Conservation (phyloP, 2,113 vertebrate genomes). For the Opisthocomus hoazin region DNA sequence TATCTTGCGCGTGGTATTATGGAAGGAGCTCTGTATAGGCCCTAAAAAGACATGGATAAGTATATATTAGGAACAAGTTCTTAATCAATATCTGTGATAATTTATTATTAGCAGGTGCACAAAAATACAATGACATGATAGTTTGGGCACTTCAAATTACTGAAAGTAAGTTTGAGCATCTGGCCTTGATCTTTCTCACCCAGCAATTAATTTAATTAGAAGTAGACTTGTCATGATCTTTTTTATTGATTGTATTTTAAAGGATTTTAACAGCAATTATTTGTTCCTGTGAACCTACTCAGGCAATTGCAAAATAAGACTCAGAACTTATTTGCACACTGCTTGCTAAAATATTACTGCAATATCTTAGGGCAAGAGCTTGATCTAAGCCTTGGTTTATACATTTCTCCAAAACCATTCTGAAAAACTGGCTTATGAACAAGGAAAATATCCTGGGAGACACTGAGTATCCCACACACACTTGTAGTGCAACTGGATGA, state of each 20-base stretch:
- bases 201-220: not conserved
- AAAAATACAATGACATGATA: not conserved
- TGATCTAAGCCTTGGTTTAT: not conserved
- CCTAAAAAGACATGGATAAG: not conserved
- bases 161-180: not conserved
- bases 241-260: not conserved
- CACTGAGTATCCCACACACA: not conserved
- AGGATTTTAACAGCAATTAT: not conserved
- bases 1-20: not conserved
- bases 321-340: not conserved
- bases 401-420: not conserved
- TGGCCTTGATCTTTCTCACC: not conserved
- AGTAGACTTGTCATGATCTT: not conserved
- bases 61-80: not conserved
- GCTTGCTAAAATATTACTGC: not conserved
- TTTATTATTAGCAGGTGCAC: not conserved
- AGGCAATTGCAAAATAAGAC: not conserved
- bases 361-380: not conserved
- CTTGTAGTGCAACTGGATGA: not conserved
- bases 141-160: not conserved
- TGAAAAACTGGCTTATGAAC: not conserved
- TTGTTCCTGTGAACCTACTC: not conserved
- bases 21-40: not conserved
- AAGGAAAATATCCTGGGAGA: not conserved
- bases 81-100: not conserved